Conservation (phyloP, 2,113 vertebrate genomes). For the Callospermophilus lateralis region DNA sequence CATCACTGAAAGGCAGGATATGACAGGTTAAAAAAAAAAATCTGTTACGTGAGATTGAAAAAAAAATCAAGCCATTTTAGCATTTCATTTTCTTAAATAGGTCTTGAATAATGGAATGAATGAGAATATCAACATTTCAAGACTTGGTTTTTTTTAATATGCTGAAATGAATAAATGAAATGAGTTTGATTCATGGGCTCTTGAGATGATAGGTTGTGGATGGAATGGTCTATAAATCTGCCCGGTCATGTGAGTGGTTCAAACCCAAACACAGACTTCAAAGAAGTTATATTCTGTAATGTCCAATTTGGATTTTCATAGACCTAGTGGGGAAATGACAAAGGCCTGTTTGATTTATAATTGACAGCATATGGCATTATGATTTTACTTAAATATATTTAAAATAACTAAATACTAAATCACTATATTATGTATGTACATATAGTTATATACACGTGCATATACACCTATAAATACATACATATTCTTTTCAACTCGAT, state of each 20-base stretch:
- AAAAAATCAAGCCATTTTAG: background rate
- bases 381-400: background rate
- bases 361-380: background rate
- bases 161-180: background rate
- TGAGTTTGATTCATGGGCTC: slow-evolving; percentile 53
- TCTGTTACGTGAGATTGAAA: slow-evolving; percentile 31
- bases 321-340: background rate
- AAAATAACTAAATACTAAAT: background rate
- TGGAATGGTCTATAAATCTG: slow-evolving; percentile 77
- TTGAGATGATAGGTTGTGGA: slow-evolving; percentile 43
- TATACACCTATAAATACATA: too few species aligned
- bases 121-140: slow-evolving; percentile 14
- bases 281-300: background rate
- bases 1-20: slow-evolving; percentile 21
- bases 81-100: background rate
- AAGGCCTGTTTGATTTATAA: background rate
- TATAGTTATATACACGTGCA: background rate
- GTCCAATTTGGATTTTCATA: background rate
- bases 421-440: background rate
- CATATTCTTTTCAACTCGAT: background rate
- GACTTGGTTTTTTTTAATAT: background rate
- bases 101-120: slow-evolving; percentile 36
- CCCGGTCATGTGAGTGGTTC: slow-evolving; percentile 42
- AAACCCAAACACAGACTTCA: background rate
- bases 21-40: slow-evolving; percentile 75